phyloP scores from a whole-genome alignment of 2,797 vertebrate species.

The Pteropus rufus region DNA sequence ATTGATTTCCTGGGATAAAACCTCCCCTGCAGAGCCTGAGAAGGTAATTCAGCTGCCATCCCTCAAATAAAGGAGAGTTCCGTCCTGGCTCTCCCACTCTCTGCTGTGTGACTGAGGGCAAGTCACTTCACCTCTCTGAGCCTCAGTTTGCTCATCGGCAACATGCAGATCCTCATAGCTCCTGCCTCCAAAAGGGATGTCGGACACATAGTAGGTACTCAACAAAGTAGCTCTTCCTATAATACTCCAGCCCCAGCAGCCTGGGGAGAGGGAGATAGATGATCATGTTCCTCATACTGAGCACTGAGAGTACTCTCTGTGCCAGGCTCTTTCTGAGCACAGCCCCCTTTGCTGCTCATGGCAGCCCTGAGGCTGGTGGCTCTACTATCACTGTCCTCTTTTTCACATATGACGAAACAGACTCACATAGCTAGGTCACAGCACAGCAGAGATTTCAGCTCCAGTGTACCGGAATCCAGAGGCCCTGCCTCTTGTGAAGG shows the following conservation, averaged over 20 bases:
- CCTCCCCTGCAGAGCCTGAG: background rate
- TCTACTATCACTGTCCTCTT: background rate
- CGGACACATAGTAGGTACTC: background rate
- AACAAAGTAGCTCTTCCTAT: background rate
- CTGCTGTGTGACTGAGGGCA: background rate
- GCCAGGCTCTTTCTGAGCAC: background rate
- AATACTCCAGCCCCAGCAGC: background rate
- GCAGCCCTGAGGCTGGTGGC: background rate
- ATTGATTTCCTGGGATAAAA: background rate
- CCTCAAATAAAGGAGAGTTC: background rate
- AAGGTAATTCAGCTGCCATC: background rate
- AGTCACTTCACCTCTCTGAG: background rate
- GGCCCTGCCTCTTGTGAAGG: background rate
- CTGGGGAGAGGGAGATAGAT: background rate
- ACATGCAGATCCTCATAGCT: background rate
- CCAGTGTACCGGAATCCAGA: background rate
- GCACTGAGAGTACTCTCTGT: background rate
- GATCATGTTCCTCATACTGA: rapidly evolving
- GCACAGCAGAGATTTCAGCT: background rate
- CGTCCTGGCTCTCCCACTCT: rapidly evolving
- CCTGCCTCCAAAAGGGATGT: background rate
- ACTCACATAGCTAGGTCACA: background rate
- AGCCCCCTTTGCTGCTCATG: background rate
- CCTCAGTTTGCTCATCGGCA: background rate
- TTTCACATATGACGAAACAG: background rate